These are phyloP conservation scores for Struthidea cinerea DNA, from an alignment of 2,113 vertebrate genomes.

Conservation along the genomic window DNA sequence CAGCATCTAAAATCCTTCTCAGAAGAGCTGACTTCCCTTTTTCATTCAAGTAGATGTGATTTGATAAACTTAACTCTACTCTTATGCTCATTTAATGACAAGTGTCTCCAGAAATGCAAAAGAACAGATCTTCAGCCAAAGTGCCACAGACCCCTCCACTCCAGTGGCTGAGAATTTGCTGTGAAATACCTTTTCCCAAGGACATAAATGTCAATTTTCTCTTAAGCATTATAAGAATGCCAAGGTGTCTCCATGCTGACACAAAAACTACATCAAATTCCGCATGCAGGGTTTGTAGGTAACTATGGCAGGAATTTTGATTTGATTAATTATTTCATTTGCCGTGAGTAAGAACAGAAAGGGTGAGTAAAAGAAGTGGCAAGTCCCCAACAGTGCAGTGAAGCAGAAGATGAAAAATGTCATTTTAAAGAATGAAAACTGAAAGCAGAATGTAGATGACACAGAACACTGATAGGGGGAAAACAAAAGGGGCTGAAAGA, in stretches of 20 bases:
- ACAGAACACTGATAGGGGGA: background rate
- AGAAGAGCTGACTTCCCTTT: background rate
- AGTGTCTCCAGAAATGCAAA: background rate
- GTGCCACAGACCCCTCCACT: background rate
- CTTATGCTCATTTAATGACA: background rate
- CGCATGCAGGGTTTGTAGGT: background rate
- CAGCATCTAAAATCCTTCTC: background rate
- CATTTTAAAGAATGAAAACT: constrained; percentile 17
- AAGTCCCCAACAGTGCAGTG: background rate
- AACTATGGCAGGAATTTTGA: background rate
- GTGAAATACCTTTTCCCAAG: background rate
- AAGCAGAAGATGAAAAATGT: constrained; percentile 21
- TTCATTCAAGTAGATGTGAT: background rate
- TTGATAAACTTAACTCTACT: background rate
- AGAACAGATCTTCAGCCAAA: background rate
- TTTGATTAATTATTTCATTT: background rate
- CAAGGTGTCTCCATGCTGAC: background rate
- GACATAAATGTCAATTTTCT: background rate
- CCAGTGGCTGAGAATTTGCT: background rate
- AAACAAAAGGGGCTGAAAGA: background rate
- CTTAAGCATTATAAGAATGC: background rate
- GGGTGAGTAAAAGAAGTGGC: background rate
- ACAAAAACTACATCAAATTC: background rate
- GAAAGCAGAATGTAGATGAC: background rate
- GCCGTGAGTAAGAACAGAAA: background rate